phyloP scores from a whole-genome alignment of 2,888 invertebrate species.

The Serrognathus titanus region DNA sequence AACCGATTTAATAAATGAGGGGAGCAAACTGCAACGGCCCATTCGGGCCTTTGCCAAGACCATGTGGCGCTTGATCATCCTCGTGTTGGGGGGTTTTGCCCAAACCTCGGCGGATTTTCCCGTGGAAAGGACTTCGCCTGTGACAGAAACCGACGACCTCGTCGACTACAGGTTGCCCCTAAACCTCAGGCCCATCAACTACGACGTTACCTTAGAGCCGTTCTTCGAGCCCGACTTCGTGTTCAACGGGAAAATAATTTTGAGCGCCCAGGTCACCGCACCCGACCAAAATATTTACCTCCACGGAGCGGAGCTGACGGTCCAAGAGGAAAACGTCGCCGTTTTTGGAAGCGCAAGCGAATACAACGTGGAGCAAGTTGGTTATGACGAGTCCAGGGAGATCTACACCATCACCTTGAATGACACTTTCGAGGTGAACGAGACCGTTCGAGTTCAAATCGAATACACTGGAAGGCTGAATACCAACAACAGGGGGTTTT shows the following conservation, averaged over 20 bases:
- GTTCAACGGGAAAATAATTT: constrained; percentile 20
- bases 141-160: not conserved
- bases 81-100: not conserved
- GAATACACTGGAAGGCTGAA: constrained; percentile 2
- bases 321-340: not conserved
- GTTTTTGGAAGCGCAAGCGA: not conserved
- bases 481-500: constrained; percentile 7
- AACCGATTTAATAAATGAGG: too few species aligned
- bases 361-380: not conserved
- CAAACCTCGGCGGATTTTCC: not conserved
- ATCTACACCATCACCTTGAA: constrained; percentile 5
- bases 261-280: constrained; percentile 10
- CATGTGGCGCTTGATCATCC: too few species aligned
- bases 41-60: too few species aligned
- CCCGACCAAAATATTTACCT: constrained; percentile 17
- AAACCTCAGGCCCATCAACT: constrained; percentile 18
- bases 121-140: not conserved
- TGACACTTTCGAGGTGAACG: not conserved
- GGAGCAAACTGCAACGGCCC: too few species aligned
- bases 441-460: constrained; percentile 1
- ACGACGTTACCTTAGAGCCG: constrained; percentile 22
- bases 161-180: constrained; percentile 18
- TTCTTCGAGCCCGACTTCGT: constrained; percentile 8
- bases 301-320: constrained; percentile 6
- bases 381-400: not conserved